Base-by-base conservation (phyloP, 2,888 invertebrate genomes). In the Sylvicola cinctus region DNA sequence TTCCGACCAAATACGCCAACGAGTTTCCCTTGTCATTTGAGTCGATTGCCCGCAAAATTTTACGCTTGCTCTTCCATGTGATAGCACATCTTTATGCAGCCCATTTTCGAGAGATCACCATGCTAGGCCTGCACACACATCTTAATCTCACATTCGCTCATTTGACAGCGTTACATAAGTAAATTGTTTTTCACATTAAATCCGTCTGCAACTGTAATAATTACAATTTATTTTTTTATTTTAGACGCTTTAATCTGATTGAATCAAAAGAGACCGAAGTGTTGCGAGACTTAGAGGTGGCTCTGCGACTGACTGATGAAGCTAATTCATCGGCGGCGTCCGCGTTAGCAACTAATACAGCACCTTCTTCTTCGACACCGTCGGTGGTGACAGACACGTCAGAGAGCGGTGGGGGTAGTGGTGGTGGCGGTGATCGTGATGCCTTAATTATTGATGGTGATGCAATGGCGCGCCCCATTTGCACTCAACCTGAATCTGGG, bases 1-100 rank as follows among this genome's bases (percentile, higher is more conserved):
- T 95, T 69, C 95, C 95, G 60, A 95, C 95, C 55, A 95, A 95
- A 73, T 93, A 90, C 63, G 93, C 93, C 84, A 62, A 71, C 71
- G 56, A 83, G 67, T 96, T 96, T 68, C 93, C 95, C 42, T 71
- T 75, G 54, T 77, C 78, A 55, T 93, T 95, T 65, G 90, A 88
- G 66, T 74, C 77, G 54, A 83, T 87, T 62, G 88, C 91, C 56
- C 81, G 90, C 62, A 91, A 91, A 68, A 90, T 95, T 61, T 73
- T 85, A 64, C 80, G 90, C 59, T 74, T 91, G 64, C 73, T 91
- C 67, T 91, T 90, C 71, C 93, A 93, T 66, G 91, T 95, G 61
- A 73, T 95, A 69, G 91, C 91, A 61, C 95, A 96, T 69, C 70
- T 95, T 61, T 93, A 95, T 69, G 88, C 90, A 60, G 81, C 85